These are phyloP conservation scores for Notothenia rossii DNA, from an alignment of 2,113 vertebrate genomes.

Conservation along the genomic window DNA sequence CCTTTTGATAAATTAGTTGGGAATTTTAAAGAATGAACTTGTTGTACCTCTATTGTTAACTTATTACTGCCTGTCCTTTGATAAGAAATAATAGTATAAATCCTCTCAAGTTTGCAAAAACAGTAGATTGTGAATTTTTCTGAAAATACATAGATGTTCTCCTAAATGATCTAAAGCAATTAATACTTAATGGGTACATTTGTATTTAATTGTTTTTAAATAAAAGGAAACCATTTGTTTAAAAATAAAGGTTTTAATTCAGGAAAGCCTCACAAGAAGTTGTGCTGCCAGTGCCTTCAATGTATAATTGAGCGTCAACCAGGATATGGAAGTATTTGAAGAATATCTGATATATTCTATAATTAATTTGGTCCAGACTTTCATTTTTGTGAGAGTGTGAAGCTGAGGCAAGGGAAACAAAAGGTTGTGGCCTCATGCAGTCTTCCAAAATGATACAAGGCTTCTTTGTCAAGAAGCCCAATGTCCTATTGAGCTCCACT, in stretches of 20 bases:
- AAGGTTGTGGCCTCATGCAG: constrained; percentile 55
- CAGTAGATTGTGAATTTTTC: no score
- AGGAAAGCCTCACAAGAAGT: no score
- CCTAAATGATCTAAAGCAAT: no score
- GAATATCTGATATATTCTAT: constrained; percentile 44
- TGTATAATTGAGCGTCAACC: not conserved
- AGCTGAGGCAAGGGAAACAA: constrained; percentile 57
- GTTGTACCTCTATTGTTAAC: not conserved
- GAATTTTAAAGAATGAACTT: not conserved
- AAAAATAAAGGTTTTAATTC: not conserved
- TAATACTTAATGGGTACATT: no score
- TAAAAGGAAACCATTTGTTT: not conserved
- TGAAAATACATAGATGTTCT: no score
- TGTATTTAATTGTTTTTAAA: not conserved
- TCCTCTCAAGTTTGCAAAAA: not conserved
- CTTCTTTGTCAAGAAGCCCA: constrained; percentile 74
- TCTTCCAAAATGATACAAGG: constrained; percentile 67
- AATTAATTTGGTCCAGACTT: constrained; percentile 66
- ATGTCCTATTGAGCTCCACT: constrained; percentile 55
- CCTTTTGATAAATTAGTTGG: not conserved
- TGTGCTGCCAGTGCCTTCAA: no score
- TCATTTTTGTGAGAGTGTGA: constrained; percentile 44
- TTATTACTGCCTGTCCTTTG: not conserved
- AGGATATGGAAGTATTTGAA: constrained; percentile 24
- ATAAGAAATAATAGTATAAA: not conserved